These are phyloP conservation scores for Tetragnatha montana DNA, from an alignment of 2,888 invertebrate species.

Conservation along the genomic window DNA sequence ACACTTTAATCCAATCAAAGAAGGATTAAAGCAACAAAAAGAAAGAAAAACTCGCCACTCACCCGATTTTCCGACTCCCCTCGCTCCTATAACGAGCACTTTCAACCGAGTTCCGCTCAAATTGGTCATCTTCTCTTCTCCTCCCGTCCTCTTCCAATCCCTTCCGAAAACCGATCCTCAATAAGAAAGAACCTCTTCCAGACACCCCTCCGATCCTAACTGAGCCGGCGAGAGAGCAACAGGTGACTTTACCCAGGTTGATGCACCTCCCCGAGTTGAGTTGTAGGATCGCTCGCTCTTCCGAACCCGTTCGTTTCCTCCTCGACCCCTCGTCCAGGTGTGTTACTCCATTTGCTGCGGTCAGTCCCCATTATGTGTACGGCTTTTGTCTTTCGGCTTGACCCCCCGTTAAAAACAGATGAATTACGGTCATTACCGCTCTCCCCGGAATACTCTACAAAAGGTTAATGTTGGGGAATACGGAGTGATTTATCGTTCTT, in stretches of 20 bases:
- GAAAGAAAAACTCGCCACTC: constrained; percentile 5
- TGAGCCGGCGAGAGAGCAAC: constrained; percentile 30
- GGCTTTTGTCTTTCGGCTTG: too few relatives aligned
- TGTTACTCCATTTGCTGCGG: neutral
- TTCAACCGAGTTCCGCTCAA: constrained; percentile 65
- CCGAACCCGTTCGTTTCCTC: constrained; percentile 38
- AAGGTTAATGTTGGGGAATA: too few relatives aligned
- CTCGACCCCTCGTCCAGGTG: constrained; percentile 30
- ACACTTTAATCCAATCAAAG: neutral
- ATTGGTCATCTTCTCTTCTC: constrained; percentile 62
- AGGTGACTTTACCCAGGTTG: constrained; percentile 60
- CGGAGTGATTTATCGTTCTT: too few relatives aligned
- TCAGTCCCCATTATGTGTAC: neutral
- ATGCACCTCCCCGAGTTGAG: constrained; percentile 50
- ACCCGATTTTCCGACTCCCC: constrained; percentile 71
- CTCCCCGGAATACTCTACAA: too few relatives aligned
- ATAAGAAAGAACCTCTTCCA: neutral
- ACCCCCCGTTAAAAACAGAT: too few relatives aligned
- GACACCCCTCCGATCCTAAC: constrained; percentile 21
- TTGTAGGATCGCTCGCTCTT: constrained; percentile 23
- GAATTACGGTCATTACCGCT: too few relatives aligned
- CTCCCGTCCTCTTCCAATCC: neutral
- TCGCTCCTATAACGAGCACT: constrained; percentile 68
- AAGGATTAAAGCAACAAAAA: neutral
- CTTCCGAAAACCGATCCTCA: neutral